These are phyloP conservation scores for Lasioglossum zephyrum DNA, from an alignment of 2,888 invertebrate genomes.

Conservation along the genomic window DNA sequence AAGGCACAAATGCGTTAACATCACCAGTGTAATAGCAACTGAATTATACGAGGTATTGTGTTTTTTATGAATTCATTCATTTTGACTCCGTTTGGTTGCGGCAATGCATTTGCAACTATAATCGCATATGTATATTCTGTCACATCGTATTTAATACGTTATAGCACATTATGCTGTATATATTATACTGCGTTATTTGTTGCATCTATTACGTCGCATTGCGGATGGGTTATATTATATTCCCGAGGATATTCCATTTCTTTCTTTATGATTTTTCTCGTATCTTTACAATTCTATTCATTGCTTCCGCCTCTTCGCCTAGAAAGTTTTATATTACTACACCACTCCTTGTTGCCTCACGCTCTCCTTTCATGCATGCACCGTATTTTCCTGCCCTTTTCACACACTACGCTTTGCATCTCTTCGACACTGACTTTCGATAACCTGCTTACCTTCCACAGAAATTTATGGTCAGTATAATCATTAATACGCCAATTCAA, in stretches of 20 bases:
- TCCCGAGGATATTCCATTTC: neutral
- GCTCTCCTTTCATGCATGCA: neutral
- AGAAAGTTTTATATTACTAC: neutral
- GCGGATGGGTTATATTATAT: neutral
- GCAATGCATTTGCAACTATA: neutral
- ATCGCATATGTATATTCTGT: neutral
- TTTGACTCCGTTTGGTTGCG: neutral
- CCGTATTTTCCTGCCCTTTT: conserved; percentile 2
- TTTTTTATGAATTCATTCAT: neutral
- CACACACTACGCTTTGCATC: neutral
- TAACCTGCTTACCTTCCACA: neutral
- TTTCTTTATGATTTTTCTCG: neutral
- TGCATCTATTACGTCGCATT: neutral
- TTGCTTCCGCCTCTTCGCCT: neutral
- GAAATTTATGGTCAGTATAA: neutral
- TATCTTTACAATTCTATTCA: conserved; percentile 1
- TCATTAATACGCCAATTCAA: neutral
- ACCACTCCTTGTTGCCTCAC: neutral
- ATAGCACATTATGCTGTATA: neutral
- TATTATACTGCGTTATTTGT: neutral
- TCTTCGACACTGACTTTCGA: neutral
- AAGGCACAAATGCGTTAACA: neutral
- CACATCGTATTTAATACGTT: neutral
- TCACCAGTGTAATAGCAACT: neutral
- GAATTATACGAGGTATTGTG: neutral